These are phyloP conservation scores for Caenorhabditis tropicalis DNA, from an alignment of 1,140 invertebrate genomes.

Conservation along the genomic window DNA sequence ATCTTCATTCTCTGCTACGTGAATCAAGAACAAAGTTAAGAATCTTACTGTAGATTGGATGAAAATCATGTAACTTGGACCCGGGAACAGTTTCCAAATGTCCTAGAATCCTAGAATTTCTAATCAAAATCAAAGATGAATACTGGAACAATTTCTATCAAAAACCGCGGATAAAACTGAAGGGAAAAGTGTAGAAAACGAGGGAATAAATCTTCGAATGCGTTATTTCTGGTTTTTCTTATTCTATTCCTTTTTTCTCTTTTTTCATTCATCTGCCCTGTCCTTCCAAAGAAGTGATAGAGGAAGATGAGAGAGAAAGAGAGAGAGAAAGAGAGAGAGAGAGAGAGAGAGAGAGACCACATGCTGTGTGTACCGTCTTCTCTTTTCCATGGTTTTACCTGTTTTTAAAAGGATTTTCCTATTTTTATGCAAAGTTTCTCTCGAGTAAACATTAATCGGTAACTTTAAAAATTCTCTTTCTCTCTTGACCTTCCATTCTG, in stretches of 20 bases:
- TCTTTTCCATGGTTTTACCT: slow-evolving; percentile 10
- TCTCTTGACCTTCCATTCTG: neutral
- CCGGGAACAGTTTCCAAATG: no score
- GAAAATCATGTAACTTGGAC: no score
- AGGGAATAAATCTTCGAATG: neutral
- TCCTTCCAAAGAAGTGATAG: no score
- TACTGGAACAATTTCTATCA: neutral
- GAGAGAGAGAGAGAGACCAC: slow-evolving; percentile 1
- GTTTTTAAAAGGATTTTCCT: slow-evolving; percentile 10
- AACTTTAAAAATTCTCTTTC: neutral
- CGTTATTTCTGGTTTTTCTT: neutral
- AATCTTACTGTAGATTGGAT: no score
- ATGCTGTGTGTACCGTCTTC: neutral
- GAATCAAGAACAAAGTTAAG: no score
- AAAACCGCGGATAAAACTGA: neutral
- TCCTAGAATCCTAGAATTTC: no score
- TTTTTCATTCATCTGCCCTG: neutral
- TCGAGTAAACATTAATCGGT: neutral
- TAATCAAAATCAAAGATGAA: no score
- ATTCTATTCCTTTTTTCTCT: neutral
- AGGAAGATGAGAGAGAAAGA: neutral
- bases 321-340: neutral
- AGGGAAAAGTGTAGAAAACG: neutral
- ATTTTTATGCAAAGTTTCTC: neutral
- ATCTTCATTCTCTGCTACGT: no score